These are phyloP conservation scores for Oxytorus armatus DNA, from an alignment of 2,888 invertebrate genomes.

Conservation along the genomic window DNA sequence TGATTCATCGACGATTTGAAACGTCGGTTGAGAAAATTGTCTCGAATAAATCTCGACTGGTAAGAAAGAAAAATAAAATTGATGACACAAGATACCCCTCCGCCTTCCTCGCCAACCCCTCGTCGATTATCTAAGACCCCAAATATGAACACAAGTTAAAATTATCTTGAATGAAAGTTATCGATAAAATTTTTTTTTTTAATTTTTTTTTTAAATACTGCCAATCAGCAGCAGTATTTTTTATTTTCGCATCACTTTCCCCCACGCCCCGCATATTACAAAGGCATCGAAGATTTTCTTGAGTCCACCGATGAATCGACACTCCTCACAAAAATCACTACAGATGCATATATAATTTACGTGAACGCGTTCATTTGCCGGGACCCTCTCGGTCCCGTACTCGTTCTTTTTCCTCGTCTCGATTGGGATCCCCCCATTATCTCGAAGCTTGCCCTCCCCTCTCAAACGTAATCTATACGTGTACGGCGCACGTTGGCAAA, in stretches of 20 bases:
- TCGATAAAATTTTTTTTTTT: no score
- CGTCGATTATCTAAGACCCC: background rate
- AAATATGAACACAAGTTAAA: background rate
- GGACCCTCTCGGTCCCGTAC: no score
- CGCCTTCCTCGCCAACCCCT: background rate
- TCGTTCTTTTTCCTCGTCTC: background rate
- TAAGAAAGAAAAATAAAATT: background rate
- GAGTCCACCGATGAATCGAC: no score
- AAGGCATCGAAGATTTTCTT: no score
- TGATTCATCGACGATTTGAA: background rate
- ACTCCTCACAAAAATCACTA: no score
- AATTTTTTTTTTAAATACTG: conserved; percentile 1
- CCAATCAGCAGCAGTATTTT: no score
- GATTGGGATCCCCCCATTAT: background rate
- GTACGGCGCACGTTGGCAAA: conserved; percentile 29
- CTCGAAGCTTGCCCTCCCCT: background rate
- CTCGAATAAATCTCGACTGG: background rate
- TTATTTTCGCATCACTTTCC: no score
- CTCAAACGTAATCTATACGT: conserved; percentile 4
- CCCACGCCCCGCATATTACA: no score
- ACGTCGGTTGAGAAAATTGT: background rate
- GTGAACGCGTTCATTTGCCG: no score
- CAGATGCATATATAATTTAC: no score
- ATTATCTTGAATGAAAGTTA: conserved; percentile 23
- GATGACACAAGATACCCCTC: background rate